These are phyloP conservation scores for Ceraclea dissimilis DNA, from an alignment of 2,888 invertebrate genomes.

Conservation along the genomic window DNA sequence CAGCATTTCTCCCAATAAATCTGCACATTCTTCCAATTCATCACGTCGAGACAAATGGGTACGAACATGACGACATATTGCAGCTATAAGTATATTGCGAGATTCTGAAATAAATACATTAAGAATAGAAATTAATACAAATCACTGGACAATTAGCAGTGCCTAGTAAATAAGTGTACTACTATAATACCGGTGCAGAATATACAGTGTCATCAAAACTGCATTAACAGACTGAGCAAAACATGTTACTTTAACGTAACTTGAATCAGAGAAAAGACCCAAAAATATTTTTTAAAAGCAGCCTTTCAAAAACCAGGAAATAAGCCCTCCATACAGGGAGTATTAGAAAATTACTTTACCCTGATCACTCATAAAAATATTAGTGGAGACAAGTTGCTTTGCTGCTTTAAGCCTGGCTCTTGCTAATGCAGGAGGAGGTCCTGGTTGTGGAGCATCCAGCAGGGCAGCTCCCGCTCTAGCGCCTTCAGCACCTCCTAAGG, in stretches of 20 bases:
- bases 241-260: too few relatives aligned
- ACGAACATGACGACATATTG: slow-evolving; percentile 78
- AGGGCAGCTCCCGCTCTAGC: slow-evolving; percentile 69
- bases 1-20: slow-evolving; percentile 80
- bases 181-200: too few relatives aligned
- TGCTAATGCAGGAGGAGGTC: slow-evolving; percentile 59
- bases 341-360: too few relatives aligned
- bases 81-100: slow-evolving; percentile 71
- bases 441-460: slow-evolving; percentile 66
- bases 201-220: too few relatives aligned
- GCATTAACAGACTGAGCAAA: too few relatives aligned
- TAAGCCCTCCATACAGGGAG: too few relatives aligned
- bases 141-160: not conserved
- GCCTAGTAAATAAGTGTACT: too few relatives aligned
- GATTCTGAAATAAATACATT: slow-evolving; percentile 59
- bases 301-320: too few relatives aligned
- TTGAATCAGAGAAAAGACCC: too few relatives aligned
- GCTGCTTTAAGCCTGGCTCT: slow-evolving; percentile 78
- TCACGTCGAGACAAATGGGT: slow-evolving; percentile 75
- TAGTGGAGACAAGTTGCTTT: slow-evolving; percentile 68
- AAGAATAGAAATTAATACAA: too few relatives aligned
- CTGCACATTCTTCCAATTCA: slow-evolving; percentile 76
- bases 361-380: slow-evolving; percentile 60
- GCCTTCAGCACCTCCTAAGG: slow-evolving; percentile 69
- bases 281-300: too few relatives aligned